These are phyloP conservation scores for Sarotherodon lohbergeri DNA, from an alignment of 2,113 vertebrate genomes.

Conservation along the genomic window DNA sequence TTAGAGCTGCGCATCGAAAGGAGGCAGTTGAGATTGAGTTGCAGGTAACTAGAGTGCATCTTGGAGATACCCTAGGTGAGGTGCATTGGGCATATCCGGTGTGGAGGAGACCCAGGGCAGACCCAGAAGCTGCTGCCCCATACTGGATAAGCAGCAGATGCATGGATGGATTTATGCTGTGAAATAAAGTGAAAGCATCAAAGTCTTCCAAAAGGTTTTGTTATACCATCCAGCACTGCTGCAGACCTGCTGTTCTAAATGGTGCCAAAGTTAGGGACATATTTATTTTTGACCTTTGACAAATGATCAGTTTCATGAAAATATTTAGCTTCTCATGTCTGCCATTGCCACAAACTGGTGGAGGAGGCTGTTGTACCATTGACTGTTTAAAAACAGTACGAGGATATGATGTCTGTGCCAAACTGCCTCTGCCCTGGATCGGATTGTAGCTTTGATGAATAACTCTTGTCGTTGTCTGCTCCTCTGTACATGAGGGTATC, in stretches of 20 bases:
- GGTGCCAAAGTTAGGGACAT: background rate
- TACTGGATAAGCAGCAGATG: background rate
- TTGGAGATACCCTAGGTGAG: background rate
- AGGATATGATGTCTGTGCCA: background rate
- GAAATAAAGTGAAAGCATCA: background rate
- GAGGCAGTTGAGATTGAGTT: background rate
- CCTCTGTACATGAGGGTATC: background rate
- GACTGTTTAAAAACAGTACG: background rate
- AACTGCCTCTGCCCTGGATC: background rate
- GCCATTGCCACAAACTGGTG: background rate
- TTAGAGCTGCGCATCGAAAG: fast-evolving
- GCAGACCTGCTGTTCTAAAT: background rate
- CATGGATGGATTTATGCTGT: background rate
- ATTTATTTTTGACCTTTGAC: background rate
- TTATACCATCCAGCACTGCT: background rate
- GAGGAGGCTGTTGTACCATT: background rate
- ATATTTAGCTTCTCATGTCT: background rate
- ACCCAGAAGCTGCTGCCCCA: background rate
- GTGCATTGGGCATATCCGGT: background rate
- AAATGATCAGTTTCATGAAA: background rate
- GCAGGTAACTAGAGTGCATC: background rate
- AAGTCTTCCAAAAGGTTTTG: background rate
- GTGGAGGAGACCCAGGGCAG: background rate
- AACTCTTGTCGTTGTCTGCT: background rate
- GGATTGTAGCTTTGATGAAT: background rate